Percentiles rank a stretch among this genome's conserved stretches.
Evolutionary conservation across 1,140 invertebrate genomes (phyloP).

Genomic region (Scaptomyza pallida): DNA sequence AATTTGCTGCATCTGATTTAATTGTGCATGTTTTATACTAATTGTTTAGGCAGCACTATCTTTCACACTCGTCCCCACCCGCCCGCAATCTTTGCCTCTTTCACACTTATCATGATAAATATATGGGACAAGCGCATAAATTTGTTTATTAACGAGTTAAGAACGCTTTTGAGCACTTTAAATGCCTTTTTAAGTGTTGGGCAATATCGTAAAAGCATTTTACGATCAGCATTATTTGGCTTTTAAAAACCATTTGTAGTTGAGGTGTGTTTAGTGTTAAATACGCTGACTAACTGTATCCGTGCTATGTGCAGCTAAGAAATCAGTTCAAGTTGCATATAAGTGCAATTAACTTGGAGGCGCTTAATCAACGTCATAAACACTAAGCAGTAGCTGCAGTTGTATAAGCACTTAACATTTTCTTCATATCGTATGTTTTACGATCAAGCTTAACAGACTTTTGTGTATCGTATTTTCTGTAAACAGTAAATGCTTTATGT

Average conservation of each 20-base stretch:
- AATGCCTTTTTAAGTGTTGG: slow-evolving; percentile 54
- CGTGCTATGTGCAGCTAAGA: too few relatives aligned
- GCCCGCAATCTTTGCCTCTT: slow-evolving; percentile 1
- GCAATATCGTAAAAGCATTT: slow-evolving; percentile 28
- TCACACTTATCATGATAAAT: slow-evolving; percentile 50
- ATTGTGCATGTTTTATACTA: slow-evolving; percentile 66
- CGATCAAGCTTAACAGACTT: too few relatives aligned
- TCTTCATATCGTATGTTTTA: too few relatives aligned
- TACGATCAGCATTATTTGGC: slow-evolving; percentile 56
- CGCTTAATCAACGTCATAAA: too few relatives aligned
- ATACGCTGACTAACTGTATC: too few relatives aligned
- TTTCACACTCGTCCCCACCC: background rate
- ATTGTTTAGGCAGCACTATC: slow-evolving; percentile 43
- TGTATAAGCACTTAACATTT: too few relatives aligned
- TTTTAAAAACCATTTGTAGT: slow-evolving; percentile 52
- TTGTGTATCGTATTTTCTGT: background rate
- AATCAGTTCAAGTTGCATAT: too few relatives aligned
- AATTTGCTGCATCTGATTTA: slow-evolving; percentile 23
- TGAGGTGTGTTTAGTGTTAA: slow-evolving; percentile 61
- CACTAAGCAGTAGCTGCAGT: too few relatives aligned
- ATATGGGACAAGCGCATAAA: slow-evolving; percentile 69
- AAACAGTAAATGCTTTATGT: background rate
- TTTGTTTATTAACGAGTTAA: slow-evolving; percentile 66
- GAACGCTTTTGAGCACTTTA: slow-evolving; percentile 1
- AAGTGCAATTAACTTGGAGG: too few relatives aligned